A percentile compares a stretch with the other conserved stretches of the same genome.
phyloP scores from a whole-genome alignment of 2,797 vertebrate genomes.

The Prunella strophiata region DNA sequence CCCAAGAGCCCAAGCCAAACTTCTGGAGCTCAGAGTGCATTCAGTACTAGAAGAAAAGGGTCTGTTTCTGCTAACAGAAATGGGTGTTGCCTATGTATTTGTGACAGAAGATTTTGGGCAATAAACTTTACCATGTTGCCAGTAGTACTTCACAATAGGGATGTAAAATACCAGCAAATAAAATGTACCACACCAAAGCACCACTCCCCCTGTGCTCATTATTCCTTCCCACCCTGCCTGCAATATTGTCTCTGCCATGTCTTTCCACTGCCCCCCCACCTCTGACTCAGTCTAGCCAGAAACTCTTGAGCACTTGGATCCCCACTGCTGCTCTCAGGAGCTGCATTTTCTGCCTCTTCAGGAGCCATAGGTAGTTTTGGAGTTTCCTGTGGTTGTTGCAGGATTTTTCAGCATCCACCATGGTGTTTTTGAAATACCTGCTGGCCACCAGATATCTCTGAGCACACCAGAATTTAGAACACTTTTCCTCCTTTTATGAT shows the following conservation, averaged over 20 bases:
- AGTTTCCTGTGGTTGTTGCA: not conserved
- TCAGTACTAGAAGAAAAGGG: not conserved
- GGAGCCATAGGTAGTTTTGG: not conserved
- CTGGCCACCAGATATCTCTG: not conserved
- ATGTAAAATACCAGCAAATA: conserved; percentile 4
- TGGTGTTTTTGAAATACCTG: not conserved
- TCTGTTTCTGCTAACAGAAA: not conserved
- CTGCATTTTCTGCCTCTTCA: not conserved
- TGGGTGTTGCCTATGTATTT: not conserved
- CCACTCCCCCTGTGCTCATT: not conserved
- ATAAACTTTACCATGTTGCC: not conserved
- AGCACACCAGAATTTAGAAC: not conserved
- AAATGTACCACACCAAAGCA: not conserved
- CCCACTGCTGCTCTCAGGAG: not conserved
- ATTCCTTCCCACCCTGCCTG: not conserved
- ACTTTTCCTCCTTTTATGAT: not conserved
- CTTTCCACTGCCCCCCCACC: not conserved
- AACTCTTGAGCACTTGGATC: not conserved
- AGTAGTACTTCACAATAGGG: not conserved
- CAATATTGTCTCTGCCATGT: not conserved
- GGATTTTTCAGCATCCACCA: not conserved
- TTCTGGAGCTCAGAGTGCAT: not conserved
- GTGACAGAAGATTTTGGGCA: not conserved
- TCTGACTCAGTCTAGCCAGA: not conserved
- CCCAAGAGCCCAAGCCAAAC: conserved; percentile 40